A percentile compares a stretch with the other conserved stretches of the same genome.
phyloP scores from a whole-genome alignment of 1,140 invertebrate genomes.

The Phortica variegata region DNA sequence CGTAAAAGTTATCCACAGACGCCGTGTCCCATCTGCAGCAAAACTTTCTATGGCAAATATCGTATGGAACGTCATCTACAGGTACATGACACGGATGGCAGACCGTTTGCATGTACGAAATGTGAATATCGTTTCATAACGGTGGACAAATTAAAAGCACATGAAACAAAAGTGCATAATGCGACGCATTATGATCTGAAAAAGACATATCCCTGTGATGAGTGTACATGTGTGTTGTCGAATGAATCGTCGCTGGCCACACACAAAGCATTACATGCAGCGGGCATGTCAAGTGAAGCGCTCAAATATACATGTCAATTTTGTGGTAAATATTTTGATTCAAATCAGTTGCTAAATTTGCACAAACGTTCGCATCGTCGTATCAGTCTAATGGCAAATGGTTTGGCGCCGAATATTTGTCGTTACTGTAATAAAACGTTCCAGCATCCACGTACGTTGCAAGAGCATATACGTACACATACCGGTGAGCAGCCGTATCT shows the following conservation, averaged over 20 bases:
- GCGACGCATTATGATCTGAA: background rate
- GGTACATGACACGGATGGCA: background rate
- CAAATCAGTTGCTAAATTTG: background rate
- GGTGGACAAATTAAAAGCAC: background rate
- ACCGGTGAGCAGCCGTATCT: slow-evolving; percentile 67
- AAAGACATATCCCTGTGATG: background rate
- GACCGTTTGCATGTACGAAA: background rate
- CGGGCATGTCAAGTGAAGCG: background rate
- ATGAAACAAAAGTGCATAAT: background rate
- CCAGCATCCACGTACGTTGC: slow-evolving; percentile 58
- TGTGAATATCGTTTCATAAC: background rate
- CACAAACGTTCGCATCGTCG: too few species aligned
- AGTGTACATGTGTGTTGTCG: background rate
- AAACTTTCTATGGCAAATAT: background rate
- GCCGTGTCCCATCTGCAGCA: background rate
- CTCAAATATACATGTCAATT: background rate
- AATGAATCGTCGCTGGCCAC: background rate
- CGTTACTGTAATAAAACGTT: slow-evolving; percentile 45
- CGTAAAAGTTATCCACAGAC: background rate
- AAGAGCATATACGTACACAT: slow-evolving; percentile 64
- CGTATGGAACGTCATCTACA: background rate
- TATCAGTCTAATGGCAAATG: background rate
- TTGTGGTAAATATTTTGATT: slow-evolving; percentile 1
- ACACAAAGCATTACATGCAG: background rate
- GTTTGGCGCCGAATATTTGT: background rate